phyloP scores from a whole-genome alignment of 2,888 invertebrate species.

The Liopterus haemorrhoidalis region DNA sequence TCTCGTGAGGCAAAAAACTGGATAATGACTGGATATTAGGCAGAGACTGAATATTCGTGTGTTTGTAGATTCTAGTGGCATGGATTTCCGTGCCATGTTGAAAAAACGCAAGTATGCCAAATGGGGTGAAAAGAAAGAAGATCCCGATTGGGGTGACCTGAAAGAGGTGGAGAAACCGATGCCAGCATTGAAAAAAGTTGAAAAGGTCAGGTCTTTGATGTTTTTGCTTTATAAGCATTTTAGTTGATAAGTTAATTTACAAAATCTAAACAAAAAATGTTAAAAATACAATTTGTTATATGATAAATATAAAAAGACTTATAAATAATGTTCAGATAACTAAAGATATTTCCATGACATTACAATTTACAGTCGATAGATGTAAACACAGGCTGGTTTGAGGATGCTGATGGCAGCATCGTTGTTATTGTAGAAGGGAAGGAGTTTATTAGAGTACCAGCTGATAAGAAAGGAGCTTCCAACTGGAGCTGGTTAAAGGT shows the following conservation, averaged over 20 bases:
- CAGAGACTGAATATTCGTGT: too few relatives aligned
- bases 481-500: slow-evolving; percentile 68
- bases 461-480: slow-evolving; percentile 55
- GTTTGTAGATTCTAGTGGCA: slow-evolving; percentile 80
- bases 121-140: slow-evolving; percentile 86
- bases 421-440: slow-evolving; percentile 58
- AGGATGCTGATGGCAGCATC: slow-evolving; percentile 51
- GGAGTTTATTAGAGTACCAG: slow-evolving; percentile 59
- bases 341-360: too few relatives aligned
- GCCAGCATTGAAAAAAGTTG: slow-evolving; percentile 85
- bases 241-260: too few relatives aligned
- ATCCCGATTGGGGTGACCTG: slow-evolving; percentile 88
- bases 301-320: too few relatives aligned
- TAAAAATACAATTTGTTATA: too few relatives aligned
- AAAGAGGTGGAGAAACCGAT: slow-evolving; percentile 86
- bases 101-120: slow-evolving; percentile 93
- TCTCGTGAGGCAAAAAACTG: too few relatives aligned
- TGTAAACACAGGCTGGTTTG: slow-evolving; percentile 17
- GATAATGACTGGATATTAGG: too few relatives aligned
- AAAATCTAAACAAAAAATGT: too few relatives aligned
- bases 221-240: slow-evolving; percentile 7
- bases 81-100: slow-evolving; percentile 98
- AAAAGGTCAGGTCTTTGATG: slow-evolving; percentile 65
- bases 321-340: too few relatives aligned
- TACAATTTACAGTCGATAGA: too few relatives aligned